A percentile compares a stretch with the other conserved stretches of the same genome.
Conservation (phyloP, 1,140 invertebrate genomes). For the Drosophila fuyamai region DNA sequence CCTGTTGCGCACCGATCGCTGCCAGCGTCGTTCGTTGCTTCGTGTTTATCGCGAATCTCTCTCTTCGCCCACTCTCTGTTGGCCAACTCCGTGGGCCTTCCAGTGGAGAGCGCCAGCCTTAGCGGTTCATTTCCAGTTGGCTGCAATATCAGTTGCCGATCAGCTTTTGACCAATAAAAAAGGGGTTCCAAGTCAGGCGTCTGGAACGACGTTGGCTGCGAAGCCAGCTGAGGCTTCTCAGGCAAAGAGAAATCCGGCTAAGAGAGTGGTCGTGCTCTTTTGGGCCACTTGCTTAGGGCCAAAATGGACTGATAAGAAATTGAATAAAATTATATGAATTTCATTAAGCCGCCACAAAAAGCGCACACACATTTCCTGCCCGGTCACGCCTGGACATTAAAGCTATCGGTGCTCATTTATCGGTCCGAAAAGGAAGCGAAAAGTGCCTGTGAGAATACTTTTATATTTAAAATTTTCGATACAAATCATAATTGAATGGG, state of each 20-base stretch:
- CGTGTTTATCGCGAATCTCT: conserved; percentile 56
- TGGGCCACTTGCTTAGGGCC: conserved; percentile 57
- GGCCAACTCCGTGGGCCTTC: conserved; percentile 40
- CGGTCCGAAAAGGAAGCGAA: conserved; percentile 30
- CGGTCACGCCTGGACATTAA: conserved; percentile 61
- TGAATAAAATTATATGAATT: conserved; percentile 81
- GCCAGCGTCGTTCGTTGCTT: conserved; percentile 81
- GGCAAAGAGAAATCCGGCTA: conserved; percentile 50
- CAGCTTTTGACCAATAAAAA: conserved; percentile 84
- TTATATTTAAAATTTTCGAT: conserved; percentile 51
- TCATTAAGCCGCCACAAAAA: conserved; percentile 52
- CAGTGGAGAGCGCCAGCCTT: conserved; percentile 57
- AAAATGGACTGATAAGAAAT: conserved; percentile 72
- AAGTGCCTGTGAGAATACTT: conserved; percentile 51
- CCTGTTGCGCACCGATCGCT: conserved; percentile 69
- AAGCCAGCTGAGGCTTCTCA: conserved; percentile 6
- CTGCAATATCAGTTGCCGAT: conserved; percentile 79
- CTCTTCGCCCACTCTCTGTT: conserved; percentile 20
- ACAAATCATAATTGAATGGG: conserved; percentile 78
- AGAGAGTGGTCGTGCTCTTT: conserved; percentile 35
- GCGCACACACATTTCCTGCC: conserved; percentile 37
- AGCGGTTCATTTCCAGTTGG: conserved; percentile 80
- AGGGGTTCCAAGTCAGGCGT: conserved; percentile 51
- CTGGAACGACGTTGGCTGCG: conserved; percentile 56
- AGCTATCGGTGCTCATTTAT: conserved; percentile 75